Evolutionary conservation across 2,888 invertebrate genomes (phyloP).

Genomic region (Endomychus coccineus): DNA sequence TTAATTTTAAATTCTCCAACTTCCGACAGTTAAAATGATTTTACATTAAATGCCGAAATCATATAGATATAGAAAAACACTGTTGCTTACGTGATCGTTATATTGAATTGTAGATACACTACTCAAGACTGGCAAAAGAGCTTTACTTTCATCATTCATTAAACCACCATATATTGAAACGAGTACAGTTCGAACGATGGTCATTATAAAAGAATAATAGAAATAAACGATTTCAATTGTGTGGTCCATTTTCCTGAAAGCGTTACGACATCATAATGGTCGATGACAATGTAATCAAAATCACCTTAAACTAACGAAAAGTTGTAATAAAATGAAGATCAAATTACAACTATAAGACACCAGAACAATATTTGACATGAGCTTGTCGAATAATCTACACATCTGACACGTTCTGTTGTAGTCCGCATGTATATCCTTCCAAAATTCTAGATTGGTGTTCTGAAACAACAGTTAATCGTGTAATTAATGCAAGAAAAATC

Average conservation of each 20-base stretch:
- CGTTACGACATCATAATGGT: not conserved
- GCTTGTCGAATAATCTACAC: slow-evolving; percentile 20
- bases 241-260: slow-evolving; percentile 21
- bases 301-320: slow-evolving; percentile 40
- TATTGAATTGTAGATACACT: slow-evolving; percentile 55
- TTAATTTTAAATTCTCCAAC: no score
- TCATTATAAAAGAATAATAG: slow-evolving; percentile 56
- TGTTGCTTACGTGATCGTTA: slow-evolving; percentile 13
- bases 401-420: slow-evolving; percentile 23
- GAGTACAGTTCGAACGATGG: slow-evolving; percentile 52
- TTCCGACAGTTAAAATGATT: no score
- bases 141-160: slow-evolving; percentile 38
- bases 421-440: slow-evolving; percentile 27
- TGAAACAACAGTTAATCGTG: slow-evolving; percentile 36
- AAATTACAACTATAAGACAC: slow-evolving; percentile 27
- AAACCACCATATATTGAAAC: slow-evolving; percentile 34
- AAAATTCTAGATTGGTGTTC: slow-evolving; percentile 44
- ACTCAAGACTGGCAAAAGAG: slow-evolving; percentile 46
- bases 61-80: no score
- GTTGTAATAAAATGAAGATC: slow-evolving; percentile 28
- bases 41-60: no score
- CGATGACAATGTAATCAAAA: slow-evolving; percentile 2
- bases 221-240: slow-evolving; percentile 52
- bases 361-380: slow-evolving; percentile 24
- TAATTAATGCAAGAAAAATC: no score